phyloP scores from a whole-genome alignment of 2,888 invertebrate species.

The Melanophora roralis region DNA sequence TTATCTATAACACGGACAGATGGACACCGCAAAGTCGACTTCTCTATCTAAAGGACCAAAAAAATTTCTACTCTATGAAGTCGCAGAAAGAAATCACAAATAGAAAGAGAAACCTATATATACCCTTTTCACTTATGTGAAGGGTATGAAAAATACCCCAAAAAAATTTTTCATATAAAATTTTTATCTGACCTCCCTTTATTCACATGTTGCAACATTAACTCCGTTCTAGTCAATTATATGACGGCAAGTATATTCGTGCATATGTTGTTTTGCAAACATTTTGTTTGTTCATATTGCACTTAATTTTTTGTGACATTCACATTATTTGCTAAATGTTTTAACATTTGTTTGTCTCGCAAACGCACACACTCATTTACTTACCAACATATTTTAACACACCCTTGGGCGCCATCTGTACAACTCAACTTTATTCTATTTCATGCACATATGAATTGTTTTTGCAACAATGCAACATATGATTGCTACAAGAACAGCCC shows the following conservation, averaged over 20 bases:
- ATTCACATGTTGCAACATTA: slow-evolving; percentile 30
- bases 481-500: slow-evolving; percentile 6
- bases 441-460: too few relatives aligned
- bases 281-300: slow-evolving; percentile 55
- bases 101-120: too few relatives aligned
- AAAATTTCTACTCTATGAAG: too few relatives aligned
- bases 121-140: too few relatives aligned
- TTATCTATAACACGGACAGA: too few relatives aligned
- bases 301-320: slow-evolving; percentile 60
- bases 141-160: too few relatives aligned
- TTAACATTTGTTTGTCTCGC: slow-evolving; percentile 43
- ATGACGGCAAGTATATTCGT: slow-evolving; percentile 5
- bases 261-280: slow-evolving; percentile 36
- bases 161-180: too few relatives aligned
- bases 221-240: slow-evolving; percentile 6
- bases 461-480: slow-evolving; percentile 33
- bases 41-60: too few relatives aligned
- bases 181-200: slow-evolving; percentile 5
- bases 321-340: slow-evolving; percentile 56
- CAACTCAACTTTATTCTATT: slow-evolving; percentile 14
- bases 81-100: too few relatives aligned
- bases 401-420: slow-evolving; percentile 55
- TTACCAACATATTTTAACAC: neutral
- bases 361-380: neutral
- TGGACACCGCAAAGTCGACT: too few relatives aligned